phyloP scores from a whole-genome alignment of 2,113 vertebrate species.

The Melanerpes aurifrons region DNA sequence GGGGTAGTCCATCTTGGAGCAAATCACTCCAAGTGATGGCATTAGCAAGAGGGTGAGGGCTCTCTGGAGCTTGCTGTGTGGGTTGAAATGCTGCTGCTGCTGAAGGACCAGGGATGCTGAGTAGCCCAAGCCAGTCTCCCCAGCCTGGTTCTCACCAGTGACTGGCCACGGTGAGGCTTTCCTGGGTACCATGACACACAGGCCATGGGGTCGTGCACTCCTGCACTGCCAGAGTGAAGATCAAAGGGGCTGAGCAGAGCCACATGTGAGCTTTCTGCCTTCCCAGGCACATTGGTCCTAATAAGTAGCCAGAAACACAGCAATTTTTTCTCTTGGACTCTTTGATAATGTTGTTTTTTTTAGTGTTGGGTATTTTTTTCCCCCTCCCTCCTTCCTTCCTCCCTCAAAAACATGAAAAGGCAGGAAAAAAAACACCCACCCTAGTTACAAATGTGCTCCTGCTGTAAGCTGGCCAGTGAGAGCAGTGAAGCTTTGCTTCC shows the following conservation, averaged over 20 bases:
- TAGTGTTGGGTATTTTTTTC: background rate
- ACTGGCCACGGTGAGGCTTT: background rate
- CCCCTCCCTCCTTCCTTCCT: background rate
- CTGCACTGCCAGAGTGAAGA: background rate
- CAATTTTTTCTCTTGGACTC: background rate
- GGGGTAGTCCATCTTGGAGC: background rate
- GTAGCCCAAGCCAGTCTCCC: background rate
- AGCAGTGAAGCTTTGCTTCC: slow-evolving; percentile 3
- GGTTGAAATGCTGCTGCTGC: background rate
- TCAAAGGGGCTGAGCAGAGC: background rate
- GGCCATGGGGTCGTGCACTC: background rate
- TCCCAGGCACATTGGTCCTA: background rate
- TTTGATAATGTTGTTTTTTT: slow-evolving; percentile 21
- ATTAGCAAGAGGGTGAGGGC: background rate
- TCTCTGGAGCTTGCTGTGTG: background rate
- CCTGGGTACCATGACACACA: background rate
- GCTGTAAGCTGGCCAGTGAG: background rate
- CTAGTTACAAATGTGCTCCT: background rate
- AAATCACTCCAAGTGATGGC: background rate
- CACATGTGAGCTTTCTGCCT: background rate
- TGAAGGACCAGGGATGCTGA: background rate
- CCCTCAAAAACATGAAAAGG: slow-evolving; percentile 15
- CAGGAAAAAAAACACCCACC: background rate
- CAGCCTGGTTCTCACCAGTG: background rate
- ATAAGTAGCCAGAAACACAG: background rate